Percentiles rank a stretch among this genome's conserved stretches.
Conservation (phyloP, 1,140 invertebrate species). For the Lasioglossum albipes region DNA sequence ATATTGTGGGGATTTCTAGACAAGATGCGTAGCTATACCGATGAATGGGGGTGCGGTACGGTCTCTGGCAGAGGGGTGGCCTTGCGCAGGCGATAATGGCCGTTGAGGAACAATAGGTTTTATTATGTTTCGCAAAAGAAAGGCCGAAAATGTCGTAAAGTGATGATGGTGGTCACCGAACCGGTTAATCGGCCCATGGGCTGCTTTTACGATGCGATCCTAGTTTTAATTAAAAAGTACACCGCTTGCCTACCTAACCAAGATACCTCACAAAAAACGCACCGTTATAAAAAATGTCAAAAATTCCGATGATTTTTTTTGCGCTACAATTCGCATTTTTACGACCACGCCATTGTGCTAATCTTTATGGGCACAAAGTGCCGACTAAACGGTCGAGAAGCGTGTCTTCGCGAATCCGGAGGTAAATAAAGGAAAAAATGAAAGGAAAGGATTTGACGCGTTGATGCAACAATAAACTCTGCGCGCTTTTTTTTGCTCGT, state of each 20-base stretch:
- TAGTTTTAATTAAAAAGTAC: slow-evolving; percentile 39
- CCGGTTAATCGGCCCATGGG: slow-evolving; percentile 43
- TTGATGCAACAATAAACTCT: neutral
- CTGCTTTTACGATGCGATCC: slow-evolving; percentile 29
- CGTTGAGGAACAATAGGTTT: neutral
- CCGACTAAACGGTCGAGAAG: neutral
- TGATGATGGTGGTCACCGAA: slow-evolving; percentile 39
- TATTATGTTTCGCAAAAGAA: neutral
- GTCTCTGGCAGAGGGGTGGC: neutral
- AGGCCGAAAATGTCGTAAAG: slow-evolving; percentile 39
- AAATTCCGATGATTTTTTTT: slow-evolving; percentile 11
- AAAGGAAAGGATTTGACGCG: neutral
- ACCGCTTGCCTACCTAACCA: neutral
- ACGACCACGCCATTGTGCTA: neutral
- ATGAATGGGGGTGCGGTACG: too few species aligned
- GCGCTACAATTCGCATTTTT: neutral
- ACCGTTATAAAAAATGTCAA: slow-evolving; percentile 34
- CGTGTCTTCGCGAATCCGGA: neutral
- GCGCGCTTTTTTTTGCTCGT: neutral
- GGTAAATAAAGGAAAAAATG: neutral
- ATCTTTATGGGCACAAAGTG: slow-evolving; percentile 20
- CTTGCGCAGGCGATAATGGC: neutral
- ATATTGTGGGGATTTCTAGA: too few species aligned
- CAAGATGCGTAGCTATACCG: too few species aligned
- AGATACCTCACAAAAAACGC: neutral